phyloP scores from a whole-genome alignment of 2,888 invertebrate genomes.

The Ormyrus pomaceus region DNA sequence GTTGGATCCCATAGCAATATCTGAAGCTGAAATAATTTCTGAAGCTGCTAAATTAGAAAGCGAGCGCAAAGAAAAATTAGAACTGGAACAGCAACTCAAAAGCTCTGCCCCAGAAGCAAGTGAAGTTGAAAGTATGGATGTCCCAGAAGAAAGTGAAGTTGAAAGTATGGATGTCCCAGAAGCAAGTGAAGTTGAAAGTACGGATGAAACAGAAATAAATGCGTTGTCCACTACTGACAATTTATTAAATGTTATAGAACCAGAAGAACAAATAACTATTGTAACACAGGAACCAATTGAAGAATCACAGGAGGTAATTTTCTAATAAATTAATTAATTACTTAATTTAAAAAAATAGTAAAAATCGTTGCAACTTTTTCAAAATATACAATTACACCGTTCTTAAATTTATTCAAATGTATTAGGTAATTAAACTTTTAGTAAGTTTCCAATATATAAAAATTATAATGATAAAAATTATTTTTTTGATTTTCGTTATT shows the following conservation, averaged over 20 bases:
- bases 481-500: too few species aligned
- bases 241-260: constrained; percentile 18
- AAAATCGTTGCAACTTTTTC: not conserved
- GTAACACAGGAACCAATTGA: not conserved
- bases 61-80: constrained; percentile 66
- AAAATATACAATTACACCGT: not conserved
- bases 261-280: constrained; percentile 17
- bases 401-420: too few species aligned
- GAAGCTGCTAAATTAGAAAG: constrained; percentile 72
- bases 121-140: not conserved
- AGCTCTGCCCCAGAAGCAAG: constrained; percentile 24
- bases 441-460: too few species aligned
- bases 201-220: constrained; percentile 13
- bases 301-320: constrained; percentile 34
- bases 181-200: constrained; percentile 2
- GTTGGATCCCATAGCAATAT: constrained; percentile 70
- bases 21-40: constrained; percentile 74
- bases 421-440: too few species aligned
- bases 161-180: constrained; percentile 3
- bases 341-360: too few species aligned
- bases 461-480: too few species aligned
- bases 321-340: not conserved
- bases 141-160: constrained; percentile 14
- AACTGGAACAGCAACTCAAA: constrained; percentile 58
- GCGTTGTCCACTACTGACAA: not conserved